A percentile compares a stretch with the other conserved stretches of the same genome.
These are phyloP conservation scores for Euschistus heros DNA, from an alignment of 1,140 invertebrate species.

Conservation along the genomic window DNA sequence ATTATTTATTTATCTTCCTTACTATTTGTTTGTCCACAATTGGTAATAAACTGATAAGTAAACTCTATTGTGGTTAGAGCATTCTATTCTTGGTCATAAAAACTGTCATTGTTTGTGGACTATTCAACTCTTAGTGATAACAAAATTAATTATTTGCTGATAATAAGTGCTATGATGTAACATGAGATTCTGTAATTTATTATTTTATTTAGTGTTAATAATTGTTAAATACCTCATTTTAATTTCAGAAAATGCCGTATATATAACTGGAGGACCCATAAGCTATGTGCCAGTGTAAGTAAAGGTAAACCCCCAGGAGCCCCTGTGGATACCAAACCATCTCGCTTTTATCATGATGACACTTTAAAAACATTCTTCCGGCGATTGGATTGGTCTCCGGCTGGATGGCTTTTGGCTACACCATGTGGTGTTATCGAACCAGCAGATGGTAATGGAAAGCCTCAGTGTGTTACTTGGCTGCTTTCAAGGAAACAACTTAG, in stretches of 20 bases:
- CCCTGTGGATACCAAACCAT: slow-evolving; percentile 44
- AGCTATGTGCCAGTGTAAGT: slow-evolving; percentile 55
- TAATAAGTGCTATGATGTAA: too few species aligned
- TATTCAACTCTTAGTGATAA: too few species aligned
- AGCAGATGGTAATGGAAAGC: slow-evolving; percentile 43
- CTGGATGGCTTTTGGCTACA: slow-evolving; percentile 75
- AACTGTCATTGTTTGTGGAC: too few species aligned
- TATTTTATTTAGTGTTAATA: slow-evolving; percentile 27
- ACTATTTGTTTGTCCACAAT: too few species aligned
- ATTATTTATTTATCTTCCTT: too few species aligned
- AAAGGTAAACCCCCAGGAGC: slow-evolving; percentile 42
- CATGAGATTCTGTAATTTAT: slow-evolving; percentile 11
- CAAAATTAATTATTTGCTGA: too few species aligned
- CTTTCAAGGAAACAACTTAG: slow-evolving; percentile 63
- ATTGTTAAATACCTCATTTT: slow-evolving; percentile 13
- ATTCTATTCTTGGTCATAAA: too few species aligned
- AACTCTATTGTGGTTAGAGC: too few species aligned
- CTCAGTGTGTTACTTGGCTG: slow-evolving; percentile 64
- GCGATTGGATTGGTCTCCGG: slow-evolving; percentile 74
- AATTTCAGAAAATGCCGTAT: slow-evolving; percentile 45
- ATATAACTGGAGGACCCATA: slow-evolving; percentile 57
- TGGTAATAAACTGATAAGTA: too few species aligned
- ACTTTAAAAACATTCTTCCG: slow-evolving; percentile 89
- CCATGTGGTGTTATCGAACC: slow-evolving; percentile 68
- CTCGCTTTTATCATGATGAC: slow-evolving; percentile 83